Percentiles rank a stretch among this genome's conserved stretches.
These are phyloP conservation scores for Hippopotamyrus pictus DNA, from an alignment of 2,797 vertebrate species.

Conservation along the genomic window DNA sequence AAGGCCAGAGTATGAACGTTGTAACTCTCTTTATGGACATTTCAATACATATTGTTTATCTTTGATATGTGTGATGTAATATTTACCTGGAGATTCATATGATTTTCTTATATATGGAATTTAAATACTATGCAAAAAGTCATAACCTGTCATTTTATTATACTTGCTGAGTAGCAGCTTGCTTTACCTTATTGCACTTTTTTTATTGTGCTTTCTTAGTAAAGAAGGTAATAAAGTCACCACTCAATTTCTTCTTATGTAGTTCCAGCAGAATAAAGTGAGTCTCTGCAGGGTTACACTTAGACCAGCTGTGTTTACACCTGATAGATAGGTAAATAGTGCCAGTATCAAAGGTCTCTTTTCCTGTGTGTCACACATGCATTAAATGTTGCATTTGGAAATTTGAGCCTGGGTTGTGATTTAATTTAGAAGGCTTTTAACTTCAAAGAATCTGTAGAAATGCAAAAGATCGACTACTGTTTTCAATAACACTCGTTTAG, in stretches of 20 bases:
- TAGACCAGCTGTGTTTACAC: background rate
- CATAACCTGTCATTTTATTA: background rate
- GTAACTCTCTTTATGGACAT: background rate
- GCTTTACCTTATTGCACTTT: background rate
- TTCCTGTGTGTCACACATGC: background rate
- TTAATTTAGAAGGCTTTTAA: background rate
- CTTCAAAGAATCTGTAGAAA: background rate
- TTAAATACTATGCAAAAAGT: background rate
- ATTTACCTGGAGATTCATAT: background rate
- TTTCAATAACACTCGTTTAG: background rate
- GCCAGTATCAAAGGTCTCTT: background rate
- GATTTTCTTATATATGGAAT: background rate
- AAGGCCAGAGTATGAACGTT: background rate
- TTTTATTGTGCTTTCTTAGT: background rate
- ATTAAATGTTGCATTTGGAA: background rate
- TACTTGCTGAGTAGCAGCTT: background rate
- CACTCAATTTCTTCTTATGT: background rate
- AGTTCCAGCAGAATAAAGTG: background rate
- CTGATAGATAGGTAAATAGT: background rate
- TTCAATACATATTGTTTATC: background rate
- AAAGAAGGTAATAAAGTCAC: background rate
- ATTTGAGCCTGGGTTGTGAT: background rate
- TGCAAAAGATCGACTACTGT: background rate
- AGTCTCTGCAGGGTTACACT: background rate
- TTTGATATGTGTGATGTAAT: background rate